Base-by-base conservation (phyloP, 2,888 invertebrate species). In the Sialis fuliginosa region DNA sequence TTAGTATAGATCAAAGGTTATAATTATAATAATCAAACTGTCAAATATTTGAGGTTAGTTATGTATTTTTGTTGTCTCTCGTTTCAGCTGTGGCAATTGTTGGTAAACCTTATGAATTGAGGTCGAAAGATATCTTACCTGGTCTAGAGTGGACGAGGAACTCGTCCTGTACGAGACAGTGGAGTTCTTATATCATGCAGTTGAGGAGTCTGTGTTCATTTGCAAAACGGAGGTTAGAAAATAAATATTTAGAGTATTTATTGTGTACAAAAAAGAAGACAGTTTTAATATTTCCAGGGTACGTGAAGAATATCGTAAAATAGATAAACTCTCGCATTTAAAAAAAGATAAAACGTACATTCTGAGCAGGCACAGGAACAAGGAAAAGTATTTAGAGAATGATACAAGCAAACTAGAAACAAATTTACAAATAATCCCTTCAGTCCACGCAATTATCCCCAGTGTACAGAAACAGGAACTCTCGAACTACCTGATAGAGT, bases 1-100 rank as follows among this genome's bases (percentile, higher is more conserved):
- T 87, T 69, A 73, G 78, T 70, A 49, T 39, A 30, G 12, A 12
- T 45, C 33, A 40, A 6, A 22, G 8, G 6, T 5, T 44, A 33
- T 32, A 33, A 12, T 43, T 8, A 8, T 12, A 3, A 40, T 12
- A 9, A n/a, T 4, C n/a, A 10, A 12, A 3, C 8, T 40, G 9
- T 40, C 13, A 40, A 10, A 9, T 32, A 35, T 48, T 42, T 13
- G 39, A 41, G 5, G 34, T 13, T 9, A 31, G 6, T 12, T 44
- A 45, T 42, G 8, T 32, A 39, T 48, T 7, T 43, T 33, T 39
- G 22, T 39, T 33, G 33, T 46, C n/a, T n/a, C n/a, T n/a, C 47
- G 13, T 6, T 33, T 44, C 46, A 45, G 48, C 48, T 9, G 48
- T 49, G 33, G 43, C 49, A 13, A 43, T 50, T 12, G 44, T 47